These are phyloP conservation scores for Eleutherodactylus coqui DNA, from an alignment of 2,797 vertebrate genomes.

Conservation along the genomic window DNA sequence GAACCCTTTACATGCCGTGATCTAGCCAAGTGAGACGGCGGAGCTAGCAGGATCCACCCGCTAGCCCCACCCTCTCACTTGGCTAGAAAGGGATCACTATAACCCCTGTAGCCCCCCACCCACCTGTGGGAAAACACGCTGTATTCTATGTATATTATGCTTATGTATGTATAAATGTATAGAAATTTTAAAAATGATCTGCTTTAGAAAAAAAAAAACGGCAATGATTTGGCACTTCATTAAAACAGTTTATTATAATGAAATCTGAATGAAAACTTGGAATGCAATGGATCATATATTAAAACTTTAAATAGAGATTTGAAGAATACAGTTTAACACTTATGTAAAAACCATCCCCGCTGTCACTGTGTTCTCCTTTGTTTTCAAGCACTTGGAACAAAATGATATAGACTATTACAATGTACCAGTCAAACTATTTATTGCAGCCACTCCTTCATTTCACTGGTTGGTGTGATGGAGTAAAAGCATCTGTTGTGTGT, in stretches of 20 bases:
- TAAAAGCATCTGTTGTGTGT: neutral
- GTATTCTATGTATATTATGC: no score
- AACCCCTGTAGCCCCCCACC: no score
- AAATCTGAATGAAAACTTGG: conserved; percentile 30
- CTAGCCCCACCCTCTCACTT: no score
- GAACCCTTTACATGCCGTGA: no score
- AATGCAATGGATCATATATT: conserved; percentile 73
- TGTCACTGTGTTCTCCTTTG: neutral
- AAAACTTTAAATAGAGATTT: conserved; percentile 77
- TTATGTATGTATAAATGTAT: no score
- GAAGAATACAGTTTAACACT: conserved; percentile 63
- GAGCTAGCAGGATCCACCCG: no score
- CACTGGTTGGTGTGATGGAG: neutral
- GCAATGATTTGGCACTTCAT: conserved; percentile 48
- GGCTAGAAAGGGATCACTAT: no score
- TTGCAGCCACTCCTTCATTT: conserved; percentile 45
- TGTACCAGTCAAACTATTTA: conserved; percentile 33
- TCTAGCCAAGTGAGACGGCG: no score
- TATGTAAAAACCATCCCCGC: neutral
- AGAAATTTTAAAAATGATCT: no score
- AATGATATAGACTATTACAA: conserved; percentile 11
- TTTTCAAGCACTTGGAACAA: conserved; percentile 8
- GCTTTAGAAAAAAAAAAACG: neutral
- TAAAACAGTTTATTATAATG: conserved; percentile 64
- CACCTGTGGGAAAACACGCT: no score